These are phyloP conservation scores for Oscheius sp. DNA, from an alignment of 2,888 invertebrate genomes.

Conservation along the genomic window DNA sequence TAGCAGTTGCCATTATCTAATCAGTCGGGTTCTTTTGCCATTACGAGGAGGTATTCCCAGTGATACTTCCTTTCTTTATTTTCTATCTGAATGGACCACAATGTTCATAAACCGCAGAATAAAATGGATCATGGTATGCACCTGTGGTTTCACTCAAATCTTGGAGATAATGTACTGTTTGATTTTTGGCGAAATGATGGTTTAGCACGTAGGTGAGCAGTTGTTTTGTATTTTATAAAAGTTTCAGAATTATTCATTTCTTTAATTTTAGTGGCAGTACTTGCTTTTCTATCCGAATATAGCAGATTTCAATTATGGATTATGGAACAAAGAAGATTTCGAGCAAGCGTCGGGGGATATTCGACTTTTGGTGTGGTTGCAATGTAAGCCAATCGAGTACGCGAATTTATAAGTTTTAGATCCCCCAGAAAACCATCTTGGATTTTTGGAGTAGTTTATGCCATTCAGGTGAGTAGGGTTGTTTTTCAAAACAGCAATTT, in stretches of 20 bases:
- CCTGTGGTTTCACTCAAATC: constrained; percentile 1
- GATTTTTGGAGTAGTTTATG: constrained; percentile 10
- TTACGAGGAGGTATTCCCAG: not conserved
- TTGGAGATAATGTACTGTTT: constrained; percentile 19
- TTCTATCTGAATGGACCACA: not conserved
- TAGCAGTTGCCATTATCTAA: constrained; percentile 15
- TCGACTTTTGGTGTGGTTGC: constrained; percentile 25
- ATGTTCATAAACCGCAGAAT: not conserved
- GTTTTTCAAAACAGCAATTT: not conserved
- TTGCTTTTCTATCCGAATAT: constrained; percentile 6
- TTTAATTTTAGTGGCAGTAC: not conserved
- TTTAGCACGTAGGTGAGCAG: constrained; percentile 22
- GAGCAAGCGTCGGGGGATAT: not conserved
- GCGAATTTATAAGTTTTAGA: not conserved
- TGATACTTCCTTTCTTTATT: not conserved
- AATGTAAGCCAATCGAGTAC: not conserved
- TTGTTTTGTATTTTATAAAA: too few relatives aligned
- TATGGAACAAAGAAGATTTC: constrained; percentile 2
- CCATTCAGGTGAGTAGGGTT: constrained; percentile 5
- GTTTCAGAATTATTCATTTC: constrained; percentile 17
- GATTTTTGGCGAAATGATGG: constrained; percentile 16
- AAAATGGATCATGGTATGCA: constrained; percentile 19
- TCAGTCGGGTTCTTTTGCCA: constrained; percentile 15
- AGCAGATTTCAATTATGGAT: constrained; percentile 11
- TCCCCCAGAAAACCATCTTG: constrained; percentile 2